These are phyloP conservation scores for Eristalis intricaria DNA, from an alignment of 2,888 invertebrate species.

Conservation along the genomic window DNA sequence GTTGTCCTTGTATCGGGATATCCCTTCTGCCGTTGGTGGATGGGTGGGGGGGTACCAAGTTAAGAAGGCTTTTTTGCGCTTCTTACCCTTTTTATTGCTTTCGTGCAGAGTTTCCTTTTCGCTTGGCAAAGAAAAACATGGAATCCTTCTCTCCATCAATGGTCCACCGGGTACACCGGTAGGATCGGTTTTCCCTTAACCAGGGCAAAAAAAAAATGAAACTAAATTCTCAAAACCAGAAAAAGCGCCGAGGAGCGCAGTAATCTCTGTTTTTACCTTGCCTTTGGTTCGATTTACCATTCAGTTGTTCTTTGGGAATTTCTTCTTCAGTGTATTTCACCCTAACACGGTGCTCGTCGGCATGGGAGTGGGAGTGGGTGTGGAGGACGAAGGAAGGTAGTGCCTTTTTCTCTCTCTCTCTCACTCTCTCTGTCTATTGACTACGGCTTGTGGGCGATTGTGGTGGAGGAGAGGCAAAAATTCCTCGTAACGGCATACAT, in stretches of 20 bases:
- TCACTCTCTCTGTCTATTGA: too few species aligned
- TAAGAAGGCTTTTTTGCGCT: slow-evolving; percentile 54
- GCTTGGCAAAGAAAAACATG: slow-evolving; percentile 15
- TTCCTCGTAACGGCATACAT: slow-evolving; percentile 8
- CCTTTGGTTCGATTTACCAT: slow-evolving; percentile 60
- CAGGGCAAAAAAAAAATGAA: neutral
- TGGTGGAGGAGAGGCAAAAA: slow-evolving; percentile 24
- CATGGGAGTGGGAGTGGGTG: too few species aligned
- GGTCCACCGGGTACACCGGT: slow-evolving; percentile 63
- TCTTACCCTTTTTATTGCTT: slow-evolving; percentile 57
- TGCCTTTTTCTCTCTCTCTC: slow-evolving; percentile 9
- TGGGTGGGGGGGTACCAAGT: slow-evolving; percentile 32
- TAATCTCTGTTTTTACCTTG: slow-evolving; percentile 65
- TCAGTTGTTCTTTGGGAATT: slow-evolving; percentile 29
- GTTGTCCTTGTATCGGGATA: neutral
- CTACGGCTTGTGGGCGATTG: neutral
- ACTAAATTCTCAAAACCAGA: slow-evolving; percentile 24
- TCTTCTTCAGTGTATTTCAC: neutral
- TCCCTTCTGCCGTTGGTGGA: neutral
- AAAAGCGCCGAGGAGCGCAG: slow-evolving; percentile 14
- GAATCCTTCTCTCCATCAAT: slow-evolving; percentile 46
- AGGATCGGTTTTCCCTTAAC: slow-evolving; percentile 55
- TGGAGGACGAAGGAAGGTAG: neutral
- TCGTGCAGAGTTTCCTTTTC: slow-evolving; percentile 14
- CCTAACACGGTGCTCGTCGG: neutral